Conservation (phyloP, 2,797 vertebrate species). For the Malacoctenus gilli region DNA sequence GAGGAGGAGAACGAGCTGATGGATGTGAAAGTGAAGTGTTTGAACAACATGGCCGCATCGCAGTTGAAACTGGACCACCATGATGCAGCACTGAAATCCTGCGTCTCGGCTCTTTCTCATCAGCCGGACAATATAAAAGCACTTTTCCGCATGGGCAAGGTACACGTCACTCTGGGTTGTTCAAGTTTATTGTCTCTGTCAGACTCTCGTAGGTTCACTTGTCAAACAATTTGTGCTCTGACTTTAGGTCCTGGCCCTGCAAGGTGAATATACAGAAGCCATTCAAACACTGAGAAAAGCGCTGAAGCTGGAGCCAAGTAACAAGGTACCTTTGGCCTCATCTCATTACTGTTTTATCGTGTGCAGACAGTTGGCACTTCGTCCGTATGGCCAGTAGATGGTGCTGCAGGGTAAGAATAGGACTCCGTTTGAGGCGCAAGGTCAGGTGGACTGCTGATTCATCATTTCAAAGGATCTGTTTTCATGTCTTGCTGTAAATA, state of each 20-base stretch:
- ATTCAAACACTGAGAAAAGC: constrained; percentile 89
- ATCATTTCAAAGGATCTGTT: constrained; percentile 74
- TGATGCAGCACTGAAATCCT: constrained; percentile 91
- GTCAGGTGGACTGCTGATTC: constrained; percentile 67
- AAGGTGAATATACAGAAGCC: constrained; percentile 91
- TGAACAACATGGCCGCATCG: constrained; percentile 97
- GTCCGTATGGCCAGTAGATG: constrained; percentile 68
- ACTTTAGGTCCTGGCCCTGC: constrained; percentile 89
- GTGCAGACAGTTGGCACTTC: too few relatives aligned
- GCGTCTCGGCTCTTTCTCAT: constrained; percentile 87
- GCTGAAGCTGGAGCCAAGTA: constrained; percentile 93
- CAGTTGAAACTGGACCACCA: constrained; percentile 95
- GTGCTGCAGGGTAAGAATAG: constrained; percentile 47
- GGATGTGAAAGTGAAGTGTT: constrained; percentile 93
- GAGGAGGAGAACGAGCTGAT: constrained; percentile 89
- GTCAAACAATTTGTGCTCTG: constrained; percentile 11
- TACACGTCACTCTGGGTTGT: constrained; percentile 45
- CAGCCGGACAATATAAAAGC: constrained; percentile 96
- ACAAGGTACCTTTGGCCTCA: constrained; percentile 84
- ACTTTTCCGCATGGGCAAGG: constrained; percentile 96
- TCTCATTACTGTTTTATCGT: neutral
- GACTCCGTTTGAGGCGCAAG: constrained; percentile 15
- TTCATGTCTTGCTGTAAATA: constrained; percentile 80
- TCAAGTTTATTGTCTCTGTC: neutral
- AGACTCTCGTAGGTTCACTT: neutral